A percentile compares a stretch with the other conserved stretches of the same genome.
phyloP scores from a whole-genome alignment of 2,888 invertebrate species.

The Kuschelorhynchus macadamiae region DNA sequence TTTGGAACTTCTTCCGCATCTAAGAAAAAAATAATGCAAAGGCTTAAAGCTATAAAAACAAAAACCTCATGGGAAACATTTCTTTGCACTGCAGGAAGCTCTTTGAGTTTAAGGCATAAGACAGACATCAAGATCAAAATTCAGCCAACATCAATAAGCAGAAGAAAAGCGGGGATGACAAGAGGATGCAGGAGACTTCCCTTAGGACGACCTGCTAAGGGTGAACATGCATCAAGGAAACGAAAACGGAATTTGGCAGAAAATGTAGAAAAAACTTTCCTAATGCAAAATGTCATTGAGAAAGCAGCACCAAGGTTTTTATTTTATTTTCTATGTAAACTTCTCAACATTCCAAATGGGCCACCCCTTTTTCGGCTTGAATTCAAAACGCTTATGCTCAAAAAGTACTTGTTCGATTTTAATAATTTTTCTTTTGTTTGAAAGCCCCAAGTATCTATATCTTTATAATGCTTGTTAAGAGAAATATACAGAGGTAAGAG shows the following conservation, averaged over 20 bases:
- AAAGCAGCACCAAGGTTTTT: too few species aligned
- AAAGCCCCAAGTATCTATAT: too few species aligned
- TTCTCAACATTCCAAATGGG: too few species aligned
- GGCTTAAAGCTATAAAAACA: constrained; percentile 2
- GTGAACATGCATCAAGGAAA: neutral
- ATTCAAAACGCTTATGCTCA: too few species aligned
- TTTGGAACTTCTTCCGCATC: neutral
- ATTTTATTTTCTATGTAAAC: too few species aligned
- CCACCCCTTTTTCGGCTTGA: too few species aligned
- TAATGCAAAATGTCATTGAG: neutral
- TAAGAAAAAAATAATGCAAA: neutral
- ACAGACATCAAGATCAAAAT: too few species aligned
- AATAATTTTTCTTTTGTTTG: too few species aligned
- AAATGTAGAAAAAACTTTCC: neutral
- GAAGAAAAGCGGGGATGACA: neutral
- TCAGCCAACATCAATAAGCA: neutral
- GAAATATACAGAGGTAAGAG: too few species aligned
- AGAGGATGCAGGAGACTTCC: neutral
- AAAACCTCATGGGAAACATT: constrained; percentile 10
- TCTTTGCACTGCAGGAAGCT: neutral
- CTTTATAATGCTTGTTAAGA: too few species aligned
- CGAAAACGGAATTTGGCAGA: neutral
- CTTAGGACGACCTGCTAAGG: neutral
- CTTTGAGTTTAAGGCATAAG: neutral
- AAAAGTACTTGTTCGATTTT: too few species aligned